phyloP scores from a whole-genome alignment of 2,888 invertebrate species.

The Tholera decimalis region DNA sequence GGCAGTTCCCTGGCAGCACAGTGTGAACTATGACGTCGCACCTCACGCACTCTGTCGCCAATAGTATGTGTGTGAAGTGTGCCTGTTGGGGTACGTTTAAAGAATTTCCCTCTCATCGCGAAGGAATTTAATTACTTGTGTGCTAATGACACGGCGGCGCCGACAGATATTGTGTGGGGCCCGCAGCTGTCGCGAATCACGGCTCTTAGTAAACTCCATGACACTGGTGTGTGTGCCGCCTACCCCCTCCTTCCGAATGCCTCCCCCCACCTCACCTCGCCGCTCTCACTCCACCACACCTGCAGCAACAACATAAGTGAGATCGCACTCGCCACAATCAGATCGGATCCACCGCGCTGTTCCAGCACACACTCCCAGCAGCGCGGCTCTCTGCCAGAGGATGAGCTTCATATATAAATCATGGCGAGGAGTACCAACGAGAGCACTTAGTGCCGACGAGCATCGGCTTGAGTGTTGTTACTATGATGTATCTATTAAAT shows the following conservation, averaged over 20 bases:
- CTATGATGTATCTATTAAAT: no score
- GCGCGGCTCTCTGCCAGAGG: no score
- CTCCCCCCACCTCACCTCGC: background rate
- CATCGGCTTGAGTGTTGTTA: no score
- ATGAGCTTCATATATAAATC: no score
- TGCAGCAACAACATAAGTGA: no score
- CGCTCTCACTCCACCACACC: no score
- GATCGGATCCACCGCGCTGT: no score
- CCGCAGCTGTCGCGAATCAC: conserved; percentile 31
- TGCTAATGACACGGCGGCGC: conserved; percentile 20
- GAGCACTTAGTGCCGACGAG: no score
- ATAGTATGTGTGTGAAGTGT: background rate
- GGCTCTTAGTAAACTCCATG: conserved; percentile 17
- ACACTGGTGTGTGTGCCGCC: background rate
- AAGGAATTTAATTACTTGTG: conserved; percentile 35
- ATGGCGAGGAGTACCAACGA: no score
- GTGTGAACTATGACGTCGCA: background rate
- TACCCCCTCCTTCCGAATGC: background rate
- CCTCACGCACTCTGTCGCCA: background rate
- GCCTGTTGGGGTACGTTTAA: background rate
- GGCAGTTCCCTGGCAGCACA: no score
- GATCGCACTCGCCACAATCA: background rate
- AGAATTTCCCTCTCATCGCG: conserved; percentile 12
- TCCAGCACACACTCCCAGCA: no score
- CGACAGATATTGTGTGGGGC: conserved; percentile 18